Conservation (phyloP, 2,113 vertebrate genomes). For the Phoxinus phoxinus region DNA sequence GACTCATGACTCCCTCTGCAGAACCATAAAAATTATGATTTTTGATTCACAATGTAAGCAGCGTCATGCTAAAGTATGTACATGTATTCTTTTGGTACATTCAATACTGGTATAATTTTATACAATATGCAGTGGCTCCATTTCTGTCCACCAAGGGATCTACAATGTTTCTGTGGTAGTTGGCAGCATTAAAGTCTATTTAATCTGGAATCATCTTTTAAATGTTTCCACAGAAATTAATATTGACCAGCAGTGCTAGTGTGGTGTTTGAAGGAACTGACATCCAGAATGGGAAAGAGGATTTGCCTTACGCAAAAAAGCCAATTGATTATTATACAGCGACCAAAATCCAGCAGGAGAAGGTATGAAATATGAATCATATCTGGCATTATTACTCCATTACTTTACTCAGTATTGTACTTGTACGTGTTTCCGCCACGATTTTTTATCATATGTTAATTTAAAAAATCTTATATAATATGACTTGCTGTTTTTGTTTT, state of each 20-base stretch:
- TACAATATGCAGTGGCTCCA: neutral
- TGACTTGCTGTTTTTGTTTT: too few species aligned
- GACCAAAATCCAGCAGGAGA: slow-evolving; percentile 96
- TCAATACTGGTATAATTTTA: neutral
- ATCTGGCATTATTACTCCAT: too few species aligned
- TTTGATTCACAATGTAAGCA: neutral
- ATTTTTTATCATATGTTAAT: too few species aligned
- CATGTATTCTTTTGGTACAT: neutral
- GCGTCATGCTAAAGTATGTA: neutral
- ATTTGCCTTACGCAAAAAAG: slow-evolving; percentile 88
- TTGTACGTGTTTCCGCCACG: too few species aligned
- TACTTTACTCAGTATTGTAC: too few species aligned
- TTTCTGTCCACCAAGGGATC: neutral
- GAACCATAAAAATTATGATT: neutral
- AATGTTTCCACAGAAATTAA: slow-evolving; percentile 81
- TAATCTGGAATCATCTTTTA: neutral
- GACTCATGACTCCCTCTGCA: neutral
- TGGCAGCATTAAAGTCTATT: neutral
- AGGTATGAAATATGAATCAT: slow-evolving; percentile 74
- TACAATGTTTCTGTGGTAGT: neutral
- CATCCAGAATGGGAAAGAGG: slow-evolving; percentile 91
- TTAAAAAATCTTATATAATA: too few species aligned
- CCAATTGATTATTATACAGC: slow-evolving; percentile 97
- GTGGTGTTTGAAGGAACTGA: slow-evolving; percentile 93
- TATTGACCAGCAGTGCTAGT: slow-evolving; percentile 96